phyloP scores from a whole-genome alignment of 2,888 invertebrate genomes.

The Epistrophella euchroma region DNA sequence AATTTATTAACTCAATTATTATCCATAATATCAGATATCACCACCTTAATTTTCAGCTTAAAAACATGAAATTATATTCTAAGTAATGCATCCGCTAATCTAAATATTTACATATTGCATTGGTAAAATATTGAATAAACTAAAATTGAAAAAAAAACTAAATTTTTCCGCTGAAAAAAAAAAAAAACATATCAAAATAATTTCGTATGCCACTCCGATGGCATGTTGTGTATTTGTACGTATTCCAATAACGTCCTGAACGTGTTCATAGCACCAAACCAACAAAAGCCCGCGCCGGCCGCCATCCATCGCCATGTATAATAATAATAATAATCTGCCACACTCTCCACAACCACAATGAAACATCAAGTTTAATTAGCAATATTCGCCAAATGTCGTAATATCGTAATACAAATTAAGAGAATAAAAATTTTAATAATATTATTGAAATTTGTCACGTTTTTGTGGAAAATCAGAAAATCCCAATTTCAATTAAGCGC shows the following conservation, averaged over 20 bases:
- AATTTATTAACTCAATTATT: too few species aligned
- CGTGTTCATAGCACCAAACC: background rate
- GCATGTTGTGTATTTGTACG: background rate
- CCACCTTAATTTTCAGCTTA: constrained; percentile 31
- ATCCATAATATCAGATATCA: background rate
- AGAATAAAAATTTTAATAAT: constrained; percentile 1
- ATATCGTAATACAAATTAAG: constrained; percentile 5
- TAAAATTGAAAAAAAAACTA: background rate
- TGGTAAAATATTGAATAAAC: background rate
- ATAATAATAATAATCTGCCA: background rate
- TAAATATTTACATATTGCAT: constrained; percentile 18
- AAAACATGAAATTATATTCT: constrained; percentile 7
- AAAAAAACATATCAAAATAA: constrained; percentile 2
- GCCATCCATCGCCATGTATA: too few species aligned
- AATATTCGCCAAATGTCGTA: constrained; percentile 34
- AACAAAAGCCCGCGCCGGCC: background rate
- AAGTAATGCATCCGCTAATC: constrained; percentile 39
- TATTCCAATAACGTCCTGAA: background rate
- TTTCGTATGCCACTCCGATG: background rate
- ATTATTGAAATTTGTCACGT: constrained; percentile 59
- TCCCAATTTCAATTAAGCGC: background rate
- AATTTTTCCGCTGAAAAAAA: background rate
- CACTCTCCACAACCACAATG: background rate
- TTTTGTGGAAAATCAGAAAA: constrained; percentile 9
- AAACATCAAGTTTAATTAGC: constrained; percentile 35